A percentile compares a stretch with the other conserved stretches of the same genome.
phyloP scores from a whole-genome alignment of 2,888 invertebrate species.

The Lepeophtheirus nordmannii region DNA sequence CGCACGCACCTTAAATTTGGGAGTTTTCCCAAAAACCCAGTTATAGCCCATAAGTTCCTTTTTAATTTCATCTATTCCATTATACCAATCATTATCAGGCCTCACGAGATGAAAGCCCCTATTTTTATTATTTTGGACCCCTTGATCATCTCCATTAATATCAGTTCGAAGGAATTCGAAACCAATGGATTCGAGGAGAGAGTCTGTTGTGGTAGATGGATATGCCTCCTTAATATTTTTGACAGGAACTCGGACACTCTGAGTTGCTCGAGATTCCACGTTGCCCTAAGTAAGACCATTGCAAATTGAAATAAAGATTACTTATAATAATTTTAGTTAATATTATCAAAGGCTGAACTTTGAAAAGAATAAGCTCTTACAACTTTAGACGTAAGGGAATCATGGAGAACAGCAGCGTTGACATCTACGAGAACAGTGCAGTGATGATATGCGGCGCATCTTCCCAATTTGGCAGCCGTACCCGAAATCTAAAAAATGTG shows the following conservation, averaged over 20 bases:
- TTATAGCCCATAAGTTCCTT: slow-evolving; percentile 61
- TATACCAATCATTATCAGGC: slow-evolving; percentile 74
- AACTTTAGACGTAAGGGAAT: slow-evolving; percentile 55
- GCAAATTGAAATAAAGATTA: no score
- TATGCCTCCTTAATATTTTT: slow-evolving; percentile 64
- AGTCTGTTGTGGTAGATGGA: slow-evolving; percentile 50
- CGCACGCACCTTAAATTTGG: slow-evolving; percentile 54
- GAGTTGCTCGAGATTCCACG: slow-evolving; percentile 68
- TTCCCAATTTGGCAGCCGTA: slow-evolving; percentile 79
- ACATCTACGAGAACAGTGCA: slow-evolving; percentile 73
- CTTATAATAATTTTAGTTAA: no score
- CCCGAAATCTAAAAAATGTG: slow-evolving; percentile 60
- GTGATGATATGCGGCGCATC: slow-evolving; percentile 85
- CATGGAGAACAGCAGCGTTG: slow-evolving; percentile 29
- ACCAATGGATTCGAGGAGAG: slow-evolving; percentile 60
- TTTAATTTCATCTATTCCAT: slow-evolving; percentile 49
- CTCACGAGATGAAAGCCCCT: slow-evolving; percentile 69
- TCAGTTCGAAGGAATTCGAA: slow-evolving; percentile 64
- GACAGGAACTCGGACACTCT: slow-evolving; percentile 62
- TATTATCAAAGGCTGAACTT: no score
- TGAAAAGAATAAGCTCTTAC: slow-evolving; percentile 38
- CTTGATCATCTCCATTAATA: slow-evolving; percentile 50
- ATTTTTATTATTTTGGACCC: slow-evolving; percentile 44
- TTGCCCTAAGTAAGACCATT: slow-evolving; percentile 43
- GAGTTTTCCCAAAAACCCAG: slow-evolving; percentile 75